phyloP scores from a whole-genome alignment of 2,888 invertebrate genomes.

The Pseudococcus longispinus region DNA sequence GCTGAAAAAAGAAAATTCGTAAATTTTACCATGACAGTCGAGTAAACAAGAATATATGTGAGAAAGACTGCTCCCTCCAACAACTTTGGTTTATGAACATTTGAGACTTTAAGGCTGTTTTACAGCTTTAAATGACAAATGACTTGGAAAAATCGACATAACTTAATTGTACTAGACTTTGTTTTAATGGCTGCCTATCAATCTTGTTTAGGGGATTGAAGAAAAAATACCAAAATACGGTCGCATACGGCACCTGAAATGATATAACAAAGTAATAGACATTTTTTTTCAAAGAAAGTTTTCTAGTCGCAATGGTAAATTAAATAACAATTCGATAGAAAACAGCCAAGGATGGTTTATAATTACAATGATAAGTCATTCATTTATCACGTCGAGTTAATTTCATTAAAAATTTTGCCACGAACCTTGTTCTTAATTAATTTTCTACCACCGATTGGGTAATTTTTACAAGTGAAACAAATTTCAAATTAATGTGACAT shows the following conservation, averaged over 20 bases:
- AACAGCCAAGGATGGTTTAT: neutral
- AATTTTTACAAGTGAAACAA: neutral
- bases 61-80: neutral
- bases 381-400: neutral
- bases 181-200: conserved; percentile 19
- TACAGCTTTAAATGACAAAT: conserved; percentile 26
- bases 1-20: conserved; percentile 32
- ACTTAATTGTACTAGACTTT: conserved; percentile 13
- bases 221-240: neutral
- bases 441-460: neutral
- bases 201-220: neutral
- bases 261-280: neutral
- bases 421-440: neutral
- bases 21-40: neutral
- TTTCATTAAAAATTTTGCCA: neutral
- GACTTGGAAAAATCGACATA: conserved; percentile 17
- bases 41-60: neutral
- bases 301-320: neutral
- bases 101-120: neutral
- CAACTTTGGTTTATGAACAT: conserved; percentile 1
- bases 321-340: neutral
- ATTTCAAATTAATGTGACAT: neutral
- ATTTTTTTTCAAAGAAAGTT: neutral
- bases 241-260: neutral
- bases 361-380: neutral